A percentile compares a stretch with the other conserved stretches of the same genome.
These are phyloP conservation scores for Psittacula echo DNA, from an alignment of 2,797 vertebrate genomes.

Conservation along the genomic window DNA sequence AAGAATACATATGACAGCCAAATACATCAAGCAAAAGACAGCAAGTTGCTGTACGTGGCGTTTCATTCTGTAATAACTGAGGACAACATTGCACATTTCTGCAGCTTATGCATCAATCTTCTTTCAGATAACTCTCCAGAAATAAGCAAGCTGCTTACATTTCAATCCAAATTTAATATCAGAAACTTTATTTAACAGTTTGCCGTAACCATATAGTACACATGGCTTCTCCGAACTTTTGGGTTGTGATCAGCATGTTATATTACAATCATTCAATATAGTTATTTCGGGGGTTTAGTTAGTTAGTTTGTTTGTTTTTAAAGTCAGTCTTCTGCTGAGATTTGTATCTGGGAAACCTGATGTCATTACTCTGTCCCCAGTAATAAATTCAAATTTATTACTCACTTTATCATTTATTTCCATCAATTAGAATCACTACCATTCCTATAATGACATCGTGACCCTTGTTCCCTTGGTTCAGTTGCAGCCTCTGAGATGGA, in stretches of 20 bases:
- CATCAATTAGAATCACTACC: background rate
- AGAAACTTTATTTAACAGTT: background rate
- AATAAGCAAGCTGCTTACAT: constrained; percentile 2
- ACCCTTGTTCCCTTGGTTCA: background rate
- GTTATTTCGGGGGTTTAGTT: too few relatives aligned
- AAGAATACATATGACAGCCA: background rate
- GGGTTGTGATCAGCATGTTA: background rate
- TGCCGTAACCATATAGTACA: background rate
- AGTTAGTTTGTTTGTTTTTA: background rate
- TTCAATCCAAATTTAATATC: background rate
- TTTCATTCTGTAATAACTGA: background rate
- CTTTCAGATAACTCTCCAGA: background rate
- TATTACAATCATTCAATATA: background rate
- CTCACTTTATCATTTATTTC: background rate
- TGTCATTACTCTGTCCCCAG: background rate
- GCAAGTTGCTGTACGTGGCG: background rate
- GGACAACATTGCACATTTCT: background rate
- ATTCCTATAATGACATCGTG: background rate
- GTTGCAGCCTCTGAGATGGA: background rate
- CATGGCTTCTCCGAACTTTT: background rate
- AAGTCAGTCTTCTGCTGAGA: background rate
- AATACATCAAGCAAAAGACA: background rate
- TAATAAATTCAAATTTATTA: background rate
- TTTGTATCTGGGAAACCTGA: background rate
- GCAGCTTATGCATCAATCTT: background rate